Conservation (phyloP, 2,797 vertebrate genomes). For the Chromis chromis region DNA sequence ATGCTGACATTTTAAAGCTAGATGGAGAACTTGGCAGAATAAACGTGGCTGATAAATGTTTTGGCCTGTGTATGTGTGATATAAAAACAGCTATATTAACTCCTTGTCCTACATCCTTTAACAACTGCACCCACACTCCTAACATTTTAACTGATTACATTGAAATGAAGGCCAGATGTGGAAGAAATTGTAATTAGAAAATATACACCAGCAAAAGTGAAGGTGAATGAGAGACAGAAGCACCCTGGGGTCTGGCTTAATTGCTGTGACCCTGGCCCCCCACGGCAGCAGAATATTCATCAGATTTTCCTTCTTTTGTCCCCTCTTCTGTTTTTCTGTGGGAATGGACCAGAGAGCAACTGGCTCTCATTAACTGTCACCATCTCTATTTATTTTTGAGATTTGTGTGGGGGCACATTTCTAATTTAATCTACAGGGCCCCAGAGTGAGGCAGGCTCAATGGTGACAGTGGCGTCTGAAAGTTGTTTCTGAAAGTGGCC, state of each 20-base stretch:
- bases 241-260: conserved; percentile 63
- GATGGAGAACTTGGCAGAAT: conserved; percentile 59
- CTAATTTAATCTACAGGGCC: conserved; percentile 70
- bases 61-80: conserved; percentile 22
- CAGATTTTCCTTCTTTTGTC: conserved; percentile 50
- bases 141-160: conserved; percentile 60
- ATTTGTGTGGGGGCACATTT: conserved; percentile 66
- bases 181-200: conserved; percentile 60
- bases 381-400: conserved; percentile 61
- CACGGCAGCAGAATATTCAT: conserved; percentile 46
- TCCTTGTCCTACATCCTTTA: conserved; percentile 21
- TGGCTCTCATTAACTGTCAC: conserved; percentile 71
- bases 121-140: conserved; percentile 57
- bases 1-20: conserved; percentile 42
- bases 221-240: conserved; percentile 61
- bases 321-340: conserved; percentile 49
- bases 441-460: conserved; percentile 46
- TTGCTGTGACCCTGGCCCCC: conserved; percentile 58
- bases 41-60: conserved; percentile 33
- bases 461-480: conserved; percentile 38
- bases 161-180: conserved; percentile 70
- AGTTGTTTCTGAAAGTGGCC: conserved; percentile 29
- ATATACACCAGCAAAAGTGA: conserved; percentile 21
- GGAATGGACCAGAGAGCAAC: conserved; percentile 62
- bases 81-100: conserved; percentile 47